These are phyloP conservation scores for Trachurus trachurus DNA, from an alignment of 2,797 vertebrate species.

Conservation along the genomic window DNA sequence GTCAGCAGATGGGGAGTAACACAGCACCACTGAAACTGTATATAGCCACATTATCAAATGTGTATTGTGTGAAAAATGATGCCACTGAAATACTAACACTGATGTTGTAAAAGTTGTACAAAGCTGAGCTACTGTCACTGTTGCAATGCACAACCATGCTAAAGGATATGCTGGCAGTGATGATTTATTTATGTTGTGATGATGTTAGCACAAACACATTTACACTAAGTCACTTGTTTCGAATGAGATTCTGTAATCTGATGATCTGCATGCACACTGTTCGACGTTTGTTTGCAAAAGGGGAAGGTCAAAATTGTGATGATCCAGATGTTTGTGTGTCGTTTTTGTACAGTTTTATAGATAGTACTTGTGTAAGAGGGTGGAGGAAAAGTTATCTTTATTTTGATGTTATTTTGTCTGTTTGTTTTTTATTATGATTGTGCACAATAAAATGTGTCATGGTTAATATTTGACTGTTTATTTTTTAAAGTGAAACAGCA, in stretches of 20 bases:
- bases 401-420: constrained; percentile 19
- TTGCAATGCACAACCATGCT: not conserved
- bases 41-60: constrained; percentile 22
- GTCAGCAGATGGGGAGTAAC: constrained; percentile 1
- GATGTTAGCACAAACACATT: constrained; percentile 16
- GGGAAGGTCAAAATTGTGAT: constrained; percentile 47
- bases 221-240: constrained; percentile 29
- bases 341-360: constrained; percentile 79
- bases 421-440: constrained; percentile 46
- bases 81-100: not conserved
- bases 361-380: not conserved
- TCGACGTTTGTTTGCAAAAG: constrained; percentile 37
- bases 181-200: constrained; percentile 58
- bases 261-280: constrained; percentile 42
- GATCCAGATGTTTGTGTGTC: constrained; percentile 42
- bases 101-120: constrained; percentile 53
- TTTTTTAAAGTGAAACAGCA: not conserved
- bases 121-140: constrained; percentile 15
- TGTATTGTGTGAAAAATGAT: constrained; percentile 22
- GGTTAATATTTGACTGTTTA: not conserved
- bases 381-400: constrained; percentile 7
- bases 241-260: constrained; percentile 31
- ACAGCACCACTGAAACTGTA: constrained; percentile 29
- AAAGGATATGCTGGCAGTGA: constrained; percentile 3
- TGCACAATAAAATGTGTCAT: constrained; percentile 64